Evolutionary conservation across 2,888 invertebrate genomes (phyloP), one percentile per base, ranked within the genome.

Genomic region (Nebria salina): DNA sequence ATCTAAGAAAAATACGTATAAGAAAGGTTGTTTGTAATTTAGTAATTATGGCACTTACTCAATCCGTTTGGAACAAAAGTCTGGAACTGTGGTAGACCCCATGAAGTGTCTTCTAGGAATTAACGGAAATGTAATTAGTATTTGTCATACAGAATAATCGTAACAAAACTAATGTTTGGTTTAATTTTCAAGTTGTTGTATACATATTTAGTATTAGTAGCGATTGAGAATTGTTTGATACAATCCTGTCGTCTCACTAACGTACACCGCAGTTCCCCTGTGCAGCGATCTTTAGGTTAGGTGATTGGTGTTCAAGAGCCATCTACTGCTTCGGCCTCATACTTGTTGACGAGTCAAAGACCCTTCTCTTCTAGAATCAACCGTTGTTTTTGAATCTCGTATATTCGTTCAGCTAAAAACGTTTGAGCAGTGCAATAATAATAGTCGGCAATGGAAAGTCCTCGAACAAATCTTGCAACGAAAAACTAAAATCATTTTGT

Each of bases 331-430:
- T 26, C 20, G 70, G 70, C 70, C 34, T 70, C 11, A 34, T 34
- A 70, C 75, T 80, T 72, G 65, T 72, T 80, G 80, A 80, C 72
- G 80, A 70, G 80, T 80, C 80, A 80, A 80, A 80, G 80, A 80
- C 75, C 80, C 73, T 73, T 73, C 43, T 43, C 73, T 73, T 43
- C 42, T 73, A 41, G 70, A 70, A 26, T 70, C 70, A 70, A 54
- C 70, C 70, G 70, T 70, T 70, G 70, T 70, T 70, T 70, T 26
- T 34, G 34, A 70, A 26, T 70, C 70, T 70, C 9, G 13, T 34
- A 54, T 8, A 54, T 54, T 54, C 54, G 54, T 54, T 54, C 54
- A 54, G 54, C 9, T 54, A 54, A 13, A 54, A 54, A 54, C 54
- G 11, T 54, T 54, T 8, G 13, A 2, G 54, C 34, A 34, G 4